These are phyloP conservation scores for Macheiramphus alcinus DNA, from an alignment of 2,113 vertebrate species.

Conservation along the genomic window DNA sequence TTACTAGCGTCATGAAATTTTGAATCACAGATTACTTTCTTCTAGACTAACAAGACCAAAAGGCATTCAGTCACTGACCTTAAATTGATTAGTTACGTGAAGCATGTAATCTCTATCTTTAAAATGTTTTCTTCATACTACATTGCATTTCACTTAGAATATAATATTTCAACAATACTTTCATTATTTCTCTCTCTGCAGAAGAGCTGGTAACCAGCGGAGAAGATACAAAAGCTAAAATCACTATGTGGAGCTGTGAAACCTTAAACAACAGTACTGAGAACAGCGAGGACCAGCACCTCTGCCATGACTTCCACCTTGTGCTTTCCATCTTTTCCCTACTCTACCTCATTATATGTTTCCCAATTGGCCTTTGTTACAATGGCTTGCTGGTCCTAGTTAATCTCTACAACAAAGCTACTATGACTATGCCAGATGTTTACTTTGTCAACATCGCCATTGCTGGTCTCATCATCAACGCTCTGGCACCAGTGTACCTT, in stretches of 20 bases:
- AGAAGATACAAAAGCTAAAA: conserved; percentile 45
- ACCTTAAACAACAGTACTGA: conserved; percentile 83
- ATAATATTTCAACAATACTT: background rate
- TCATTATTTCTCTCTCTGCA: conserved; percentile 42
- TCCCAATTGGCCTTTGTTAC: conserved; percentile 91
- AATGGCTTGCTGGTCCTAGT: conserved; percentile 89
- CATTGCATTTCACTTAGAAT: background rate
- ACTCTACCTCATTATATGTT: conserved; percentile 90
- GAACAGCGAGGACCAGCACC: conserved; percentile 75
- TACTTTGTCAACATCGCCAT: conserved; percentile 98
- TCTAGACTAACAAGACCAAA: background rate
- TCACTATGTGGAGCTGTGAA: conserved; percentile 94
- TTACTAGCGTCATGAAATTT: background rate
- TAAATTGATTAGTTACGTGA: background rate
- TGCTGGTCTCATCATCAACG: conserved; percentile 88
- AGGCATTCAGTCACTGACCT: background rate
- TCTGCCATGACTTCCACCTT: conserved; percentile 89
- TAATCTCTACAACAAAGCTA: conserved; percentile 90
- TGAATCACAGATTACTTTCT: background rate
- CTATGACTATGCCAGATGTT: conserved; percentile 97
- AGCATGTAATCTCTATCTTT: accelerated
- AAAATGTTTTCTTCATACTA: background rate
- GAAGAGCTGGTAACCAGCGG: conserved; percentile 72
- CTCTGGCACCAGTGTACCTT: conserved; percentile 86
- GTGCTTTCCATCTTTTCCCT: conserved; percentile 86